Evolutionary conservation across 2,888 invertebrate genomes (phyloP).

Genomic region (Epirrhoe alternata): DNA sequence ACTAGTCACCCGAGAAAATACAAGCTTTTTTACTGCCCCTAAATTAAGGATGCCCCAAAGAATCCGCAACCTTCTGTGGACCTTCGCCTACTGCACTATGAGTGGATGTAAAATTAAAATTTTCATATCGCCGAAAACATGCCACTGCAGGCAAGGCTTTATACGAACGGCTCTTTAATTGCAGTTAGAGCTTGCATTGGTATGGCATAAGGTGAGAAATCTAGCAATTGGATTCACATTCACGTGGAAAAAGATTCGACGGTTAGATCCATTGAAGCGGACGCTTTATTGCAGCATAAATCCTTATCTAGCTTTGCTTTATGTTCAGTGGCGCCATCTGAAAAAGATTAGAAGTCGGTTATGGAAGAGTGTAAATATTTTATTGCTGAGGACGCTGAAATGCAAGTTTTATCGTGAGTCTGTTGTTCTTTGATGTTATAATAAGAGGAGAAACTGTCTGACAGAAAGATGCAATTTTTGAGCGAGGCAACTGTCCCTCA

Average conservation of each 20-base stretch:
- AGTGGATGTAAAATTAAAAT: too few species aligned
- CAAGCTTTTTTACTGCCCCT: too few species aligned
- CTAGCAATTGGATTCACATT: slow-evolving; percentile 45
- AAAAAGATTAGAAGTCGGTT: slow-evolving; percentile 46
- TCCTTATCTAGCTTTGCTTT: slow-evolving; percentile 56
- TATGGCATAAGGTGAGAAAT: slow-evolving; percentile 41
- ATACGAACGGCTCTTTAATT: too few species aligned
- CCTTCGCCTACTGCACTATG: too few species aligned
- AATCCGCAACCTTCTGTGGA: too few species aligned
- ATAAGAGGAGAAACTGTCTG: neutral
- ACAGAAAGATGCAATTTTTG: neutral
- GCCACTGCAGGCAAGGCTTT: too few species aligned
- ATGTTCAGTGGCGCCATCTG: slow-evolving; percentile 45
- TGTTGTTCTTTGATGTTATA: slow-evolving; percentile 8
- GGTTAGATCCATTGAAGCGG: slow-evolving; percentile 65
- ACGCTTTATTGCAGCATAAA: slow-evolving; percentile 68
- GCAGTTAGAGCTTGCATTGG: neutral
- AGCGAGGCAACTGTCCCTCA: neutral
- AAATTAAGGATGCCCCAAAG: too few species aligned
- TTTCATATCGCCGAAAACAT: too few species aligned
- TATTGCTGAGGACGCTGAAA: slow-evolving; percentile 23
- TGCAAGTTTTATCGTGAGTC: slow-evolving; percentile 26
- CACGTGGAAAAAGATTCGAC: slow-evolving; percentile 64
- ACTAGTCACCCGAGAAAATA: too few species aligned
- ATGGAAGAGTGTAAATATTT: slow-evolving; percentile 41